A percentile compares a stretch with the other conserved stretches of the same genome.
These are phyloP conservation scores for Rallus limicola DNA, from an alignment of 2,113 vertebrate species.

Conservation along the genomic window DNA sequence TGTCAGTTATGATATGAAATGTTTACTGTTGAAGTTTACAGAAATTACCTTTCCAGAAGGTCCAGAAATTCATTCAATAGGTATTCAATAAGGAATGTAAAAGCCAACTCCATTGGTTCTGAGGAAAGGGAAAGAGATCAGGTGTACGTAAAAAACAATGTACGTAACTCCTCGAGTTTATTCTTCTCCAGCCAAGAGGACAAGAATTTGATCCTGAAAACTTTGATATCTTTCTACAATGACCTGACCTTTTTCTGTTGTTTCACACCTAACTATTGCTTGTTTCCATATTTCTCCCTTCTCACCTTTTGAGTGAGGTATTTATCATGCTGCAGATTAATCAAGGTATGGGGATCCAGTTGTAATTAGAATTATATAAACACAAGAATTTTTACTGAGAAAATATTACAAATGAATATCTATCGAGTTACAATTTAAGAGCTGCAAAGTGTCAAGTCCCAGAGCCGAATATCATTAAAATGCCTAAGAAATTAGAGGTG, in stretches of 20 bases:
- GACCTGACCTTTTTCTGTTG: neutral
- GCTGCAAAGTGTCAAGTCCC: neutral
- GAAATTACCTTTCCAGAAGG: neutral
- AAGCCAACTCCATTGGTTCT: neutral
- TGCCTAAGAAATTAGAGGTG: neutral
- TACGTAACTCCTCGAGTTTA: neutral
- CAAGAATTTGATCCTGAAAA: neutral
- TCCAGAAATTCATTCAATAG: neutral
- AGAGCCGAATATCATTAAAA: neutral
- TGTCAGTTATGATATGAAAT: neutral
- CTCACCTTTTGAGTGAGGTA: neutral
- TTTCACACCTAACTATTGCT: neutral
- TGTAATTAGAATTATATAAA: neutral
- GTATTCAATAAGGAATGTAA: neutral
- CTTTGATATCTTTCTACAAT: neutral
- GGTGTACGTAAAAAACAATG: neutral
- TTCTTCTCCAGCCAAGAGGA: neutral
- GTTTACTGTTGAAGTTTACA: neutral
- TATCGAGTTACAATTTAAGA: neutral
- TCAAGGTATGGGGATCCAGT: neutral
- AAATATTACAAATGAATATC: neutral
- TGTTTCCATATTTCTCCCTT: neutral
- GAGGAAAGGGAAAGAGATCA: neutral
- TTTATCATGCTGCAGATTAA: neutral
- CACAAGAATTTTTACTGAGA: neutral